Conservation (phyloP, 2,113 vertebrate genomes). For the Oophaga pumilio region DNA sequence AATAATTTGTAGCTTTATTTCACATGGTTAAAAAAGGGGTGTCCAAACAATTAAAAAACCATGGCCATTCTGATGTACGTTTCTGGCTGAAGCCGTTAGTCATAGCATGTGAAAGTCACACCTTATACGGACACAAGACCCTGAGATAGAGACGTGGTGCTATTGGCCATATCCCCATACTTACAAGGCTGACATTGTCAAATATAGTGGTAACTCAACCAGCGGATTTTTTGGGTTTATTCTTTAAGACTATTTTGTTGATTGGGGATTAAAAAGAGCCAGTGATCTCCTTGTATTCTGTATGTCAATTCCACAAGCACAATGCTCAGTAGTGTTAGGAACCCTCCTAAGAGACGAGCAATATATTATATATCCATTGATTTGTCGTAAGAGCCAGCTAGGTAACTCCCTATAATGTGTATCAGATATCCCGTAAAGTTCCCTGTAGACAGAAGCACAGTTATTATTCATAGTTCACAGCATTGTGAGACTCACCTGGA, state of each 20-base stretch:
- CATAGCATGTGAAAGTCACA: too few relatives aligned
- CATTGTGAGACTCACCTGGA: slow-evolving; percentile 38
- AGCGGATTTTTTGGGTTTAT: not conserved
- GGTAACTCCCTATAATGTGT: not conserved
- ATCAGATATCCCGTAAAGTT: not conserved
- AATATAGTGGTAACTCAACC: not conserved
- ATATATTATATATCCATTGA: not conserved
- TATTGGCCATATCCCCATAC: not conserved
- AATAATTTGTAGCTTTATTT: too few relatives aligned
- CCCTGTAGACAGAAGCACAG: not conserved
- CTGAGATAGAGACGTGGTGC: not conserved
- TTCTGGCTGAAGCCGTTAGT: too few relatives aligned
- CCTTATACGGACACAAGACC: too few relatives aligned
- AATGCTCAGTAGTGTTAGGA: not conserved
- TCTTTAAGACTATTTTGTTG: not conserved
- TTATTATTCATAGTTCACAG: not conserved
- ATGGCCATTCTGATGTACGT: too few relatives aligned
- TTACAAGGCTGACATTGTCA: not conserved
- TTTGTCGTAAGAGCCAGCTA: not conserved
- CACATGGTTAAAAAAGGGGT: too few relatives aligned
- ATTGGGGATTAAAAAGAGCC: not conserved
- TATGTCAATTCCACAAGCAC: not conserved
- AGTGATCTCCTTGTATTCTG: not conserved
- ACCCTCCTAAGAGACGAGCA: not conserved
- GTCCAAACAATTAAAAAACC: too few relatives aligned